Evolutionary conservation across 2,113 vertebrate species (phyloP).

Genomic region (Fulica atra): DNA sequence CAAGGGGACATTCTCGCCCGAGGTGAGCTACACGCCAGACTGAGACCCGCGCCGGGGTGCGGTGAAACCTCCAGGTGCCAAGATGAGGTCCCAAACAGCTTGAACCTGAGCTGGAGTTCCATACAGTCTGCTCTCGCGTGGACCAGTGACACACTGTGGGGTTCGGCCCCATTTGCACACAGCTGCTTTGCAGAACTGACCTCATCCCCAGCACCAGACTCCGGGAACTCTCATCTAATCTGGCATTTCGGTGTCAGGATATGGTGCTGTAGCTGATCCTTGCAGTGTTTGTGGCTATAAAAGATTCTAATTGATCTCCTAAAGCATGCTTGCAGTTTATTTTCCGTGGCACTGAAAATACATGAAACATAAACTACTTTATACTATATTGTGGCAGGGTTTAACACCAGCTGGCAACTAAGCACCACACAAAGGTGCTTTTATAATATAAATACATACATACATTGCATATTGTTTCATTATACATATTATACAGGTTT

Average conservation of each 20-base stretch:
- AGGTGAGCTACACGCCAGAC: background rate
- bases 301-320: background rate
- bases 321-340: slow-evolving; percentile 23
- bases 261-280: slow-evolving; percentile 2
- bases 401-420: background rate
- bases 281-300: background rate
- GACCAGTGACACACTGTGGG: background rate
- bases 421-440: background rate
- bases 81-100: background rate
- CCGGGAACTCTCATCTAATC: background rate
- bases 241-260: slow-evolving; percentile 33
- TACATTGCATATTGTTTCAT: background rate
- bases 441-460: background rate
- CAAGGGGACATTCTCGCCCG: fast-evolving
- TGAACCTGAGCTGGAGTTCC: background rate
- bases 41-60: fast-evolving
- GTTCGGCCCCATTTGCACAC: fast-evolving
- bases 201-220: background rate
- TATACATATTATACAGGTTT: background rate
- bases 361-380: slow-evolving; percentile 17
- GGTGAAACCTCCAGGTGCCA: background rate
- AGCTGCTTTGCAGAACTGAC: background rate
- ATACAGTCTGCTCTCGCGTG: fast-evolving
- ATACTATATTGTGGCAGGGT: background rate
- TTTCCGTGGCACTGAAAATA: slow-evolving; percentile 3